These are phyloP conservation scores for Aegotheles bennettii DNA, from an alignment of 2,113 vertebrate genomes.

Conservation along the genomic window DNA sequence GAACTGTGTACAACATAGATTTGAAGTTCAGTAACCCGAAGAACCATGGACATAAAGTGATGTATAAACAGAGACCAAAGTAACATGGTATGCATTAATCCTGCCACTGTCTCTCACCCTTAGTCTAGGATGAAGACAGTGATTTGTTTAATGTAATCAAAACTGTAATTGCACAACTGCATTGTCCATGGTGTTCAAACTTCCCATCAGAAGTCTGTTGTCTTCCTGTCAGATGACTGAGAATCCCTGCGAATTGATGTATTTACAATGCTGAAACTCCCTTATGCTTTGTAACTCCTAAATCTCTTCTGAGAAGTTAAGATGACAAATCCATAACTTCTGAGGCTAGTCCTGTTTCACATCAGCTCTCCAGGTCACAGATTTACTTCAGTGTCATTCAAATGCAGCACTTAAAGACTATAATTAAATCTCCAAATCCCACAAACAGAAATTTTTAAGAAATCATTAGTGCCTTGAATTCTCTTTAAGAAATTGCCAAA, in stretches of 20 bases:
- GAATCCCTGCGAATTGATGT: not conserved
- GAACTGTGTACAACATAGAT: not conserved
- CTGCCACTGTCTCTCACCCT: not conserved
- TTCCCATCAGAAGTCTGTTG: not conserved
- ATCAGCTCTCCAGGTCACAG: not conserved
- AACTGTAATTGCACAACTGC: not conserved
- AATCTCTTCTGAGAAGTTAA: not conserved
- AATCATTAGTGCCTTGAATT: not conserved
- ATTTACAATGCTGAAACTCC: not conserved
- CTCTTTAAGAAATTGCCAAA: not conserved
- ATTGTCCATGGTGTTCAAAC: not conserved
- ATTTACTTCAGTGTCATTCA: not conserved
- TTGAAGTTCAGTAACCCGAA: not conserved
- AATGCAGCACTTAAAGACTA: not conserved
- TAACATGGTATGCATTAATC: not conserved
- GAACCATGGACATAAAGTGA: not conserved
- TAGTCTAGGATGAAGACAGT: not conserved
- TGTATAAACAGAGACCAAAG: not conserved
- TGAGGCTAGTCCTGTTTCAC: not conserved
- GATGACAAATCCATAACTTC: not conserved
- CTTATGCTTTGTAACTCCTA: not conserved
- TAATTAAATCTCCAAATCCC: not conserved
- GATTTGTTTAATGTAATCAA: not conserved
- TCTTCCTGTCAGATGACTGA: too few relatives aligned
- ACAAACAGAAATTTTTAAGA: not conserved